A percentile compares a stretch with the other conserved stretches of the same genome.
These are phyloP conservation scores for Pogonognathellus flavescens DNA, from an alignment of 1,140 invertebrate species.

Conservation along the genomic window DNA sequence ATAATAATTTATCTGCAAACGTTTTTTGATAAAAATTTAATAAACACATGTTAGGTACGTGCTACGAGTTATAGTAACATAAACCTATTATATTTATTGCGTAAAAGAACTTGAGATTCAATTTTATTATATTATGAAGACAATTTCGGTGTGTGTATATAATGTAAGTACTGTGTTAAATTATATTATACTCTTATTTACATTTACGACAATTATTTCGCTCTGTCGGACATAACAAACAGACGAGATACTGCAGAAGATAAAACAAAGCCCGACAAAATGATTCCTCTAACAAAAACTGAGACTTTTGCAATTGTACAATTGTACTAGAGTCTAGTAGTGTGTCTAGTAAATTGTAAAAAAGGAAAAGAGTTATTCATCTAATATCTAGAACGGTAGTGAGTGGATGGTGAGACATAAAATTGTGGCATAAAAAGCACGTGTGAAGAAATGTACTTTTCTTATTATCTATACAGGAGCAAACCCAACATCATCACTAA, in stretches of 20 bases:
- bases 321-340: not conserved
- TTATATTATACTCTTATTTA: too few species aligned
- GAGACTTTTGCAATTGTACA: not conserved
- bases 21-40: too few species aligned
- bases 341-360: slow-evolving; percentile 13
- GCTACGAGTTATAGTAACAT: too few species aligned
- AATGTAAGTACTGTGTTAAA: too few species aligned
- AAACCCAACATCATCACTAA: not conserved
- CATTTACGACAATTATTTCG: too few species aligned
- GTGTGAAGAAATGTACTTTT: slow-evolving; percentile 37
- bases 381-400: slow-evolving; percentile 24
- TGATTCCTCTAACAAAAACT: slow-evolving; percentile 8
- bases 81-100: too few species aligned
- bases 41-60: too few species aligned
- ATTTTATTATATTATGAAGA: too few species aligned
- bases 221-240: not conserved
- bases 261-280: not conserved
- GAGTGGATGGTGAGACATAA: slow-evolving; percentile 35
- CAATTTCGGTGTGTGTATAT: too few species aligned
- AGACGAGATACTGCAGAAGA: not conserved
- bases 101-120: too few species aligned
- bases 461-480: slow-evolving; percentile 15
- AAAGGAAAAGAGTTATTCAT: slow-evolving; percentile 10
- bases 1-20: too few species aligned
- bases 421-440: slow-evolving; percentile 45